phyloP scores from a whole-genome alignment of 2,797 vertebrate genomes.

The Antennarius maculatus region DNA sequence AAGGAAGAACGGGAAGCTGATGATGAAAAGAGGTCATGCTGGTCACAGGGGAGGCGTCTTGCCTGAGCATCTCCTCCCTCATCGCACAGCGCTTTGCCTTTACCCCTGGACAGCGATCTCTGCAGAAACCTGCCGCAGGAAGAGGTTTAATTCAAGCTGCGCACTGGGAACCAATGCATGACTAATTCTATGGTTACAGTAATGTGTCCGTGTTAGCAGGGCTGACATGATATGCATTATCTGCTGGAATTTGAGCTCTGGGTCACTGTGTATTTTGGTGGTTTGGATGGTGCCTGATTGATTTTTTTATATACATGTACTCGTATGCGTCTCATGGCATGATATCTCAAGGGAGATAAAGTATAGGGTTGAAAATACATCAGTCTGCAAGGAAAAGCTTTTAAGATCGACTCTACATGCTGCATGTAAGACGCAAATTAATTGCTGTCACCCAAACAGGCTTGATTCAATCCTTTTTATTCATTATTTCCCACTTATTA shows the following conservation, averaged over 20 bases:
- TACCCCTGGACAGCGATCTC: slow-evolving; percentile 48
- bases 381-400: slow-evolving; percentile 22
- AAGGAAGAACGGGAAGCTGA: slow-evolving; percentile 67
- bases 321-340: slow-evolving; percentile 24
- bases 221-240: slow-evolving; percentile 47
- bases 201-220: slow-evolving; percentile 26
- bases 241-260: slow-evolving; percentile 43
- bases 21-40: slow-evolving; percentile 78
- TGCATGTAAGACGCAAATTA: slow-evolving; percentile 50
- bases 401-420: slow-evolving; percentile 42
- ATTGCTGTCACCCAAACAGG: slow-evolving; percentile 57
- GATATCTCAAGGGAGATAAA: slow-evolving; percentile 22
- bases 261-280: slow-evolving; percentile 35
- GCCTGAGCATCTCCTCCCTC: slow-evolving; percentile 47
- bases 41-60: slow-evolving; percentile 64
- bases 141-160: slow-evolving; percentile 57
- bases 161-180: slow-evolving; percentile 40
- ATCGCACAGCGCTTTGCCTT: slow-evolving; percentile 47
- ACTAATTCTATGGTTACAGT: slow-evolving; percentile 61
- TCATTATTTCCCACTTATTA: slow-evolving; percentile 69
- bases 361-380: slow-evolving; percentile 22
- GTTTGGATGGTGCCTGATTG: slow-evolving; percentile 51
- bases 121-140: slow-evolving; percentile 62
- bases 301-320: slow-evolving; percentile 47
- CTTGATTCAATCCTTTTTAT: slow-evolving; percentile 42